These are phyloP conservation scores for Epinephelus cyanopodus DNA, from an alignment of 2,113 vertebrate genomes.

Conservation along the genomic window DNA sequence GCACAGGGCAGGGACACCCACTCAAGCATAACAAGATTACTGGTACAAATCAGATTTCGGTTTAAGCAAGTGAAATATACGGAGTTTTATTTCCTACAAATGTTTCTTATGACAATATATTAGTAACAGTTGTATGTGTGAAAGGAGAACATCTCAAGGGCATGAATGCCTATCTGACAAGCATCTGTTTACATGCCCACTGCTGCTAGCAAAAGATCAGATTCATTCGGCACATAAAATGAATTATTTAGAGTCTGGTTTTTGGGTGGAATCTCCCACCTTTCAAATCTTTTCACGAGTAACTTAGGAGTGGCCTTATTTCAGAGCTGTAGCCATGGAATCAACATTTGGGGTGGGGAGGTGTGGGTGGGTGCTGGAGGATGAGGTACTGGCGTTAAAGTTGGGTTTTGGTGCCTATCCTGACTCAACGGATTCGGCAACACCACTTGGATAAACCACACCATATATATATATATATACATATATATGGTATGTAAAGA, in stretches of 20 bases:
- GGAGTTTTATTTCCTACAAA: not conserved
- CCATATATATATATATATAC: no score
- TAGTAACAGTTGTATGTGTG: constrained; percentile 1
- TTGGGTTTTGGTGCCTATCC: no score
- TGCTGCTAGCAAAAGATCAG: constrained; percentile 5
- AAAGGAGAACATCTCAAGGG: constrained; percentile 12
- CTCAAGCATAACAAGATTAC: constrained; percentile 18
- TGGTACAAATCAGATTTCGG: not conserved
- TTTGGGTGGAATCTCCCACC: not conserved
- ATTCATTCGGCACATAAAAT: not conserved
- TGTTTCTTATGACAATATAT: not conserved
- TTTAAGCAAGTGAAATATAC: not conserved
- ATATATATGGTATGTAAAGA: no score
- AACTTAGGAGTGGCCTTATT: not conserved
- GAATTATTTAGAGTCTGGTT: not conserved
- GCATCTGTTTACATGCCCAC: constrained; percentile 12
- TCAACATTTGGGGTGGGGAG: no score
- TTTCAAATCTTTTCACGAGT: not conserved
- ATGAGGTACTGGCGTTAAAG: no score
- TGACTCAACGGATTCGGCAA: no score
- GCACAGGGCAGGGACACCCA: not conserved
- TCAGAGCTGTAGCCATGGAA: not conserved
- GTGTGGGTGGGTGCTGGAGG: no score
- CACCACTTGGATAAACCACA: no score
- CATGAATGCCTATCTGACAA: not conserved